Percentiles rank a stretch among this genome's conserved stretches.
Conservation (phyloP, 2,888 invertebrate species). For the Hoplodrina ambigua region DNA sequence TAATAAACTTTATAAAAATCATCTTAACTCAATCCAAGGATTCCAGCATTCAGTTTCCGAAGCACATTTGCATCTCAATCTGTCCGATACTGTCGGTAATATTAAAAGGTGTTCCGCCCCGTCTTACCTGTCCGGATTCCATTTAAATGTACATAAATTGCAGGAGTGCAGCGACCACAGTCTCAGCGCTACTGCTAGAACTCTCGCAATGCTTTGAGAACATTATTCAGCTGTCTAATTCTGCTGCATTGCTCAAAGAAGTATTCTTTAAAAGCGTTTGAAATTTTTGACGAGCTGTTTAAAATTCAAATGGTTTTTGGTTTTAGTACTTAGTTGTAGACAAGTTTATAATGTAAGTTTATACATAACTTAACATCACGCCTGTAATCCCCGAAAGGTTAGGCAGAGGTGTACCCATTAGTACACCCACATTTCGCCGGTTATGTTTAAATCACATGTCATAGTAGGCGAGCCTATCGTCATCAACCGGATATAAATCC, state of each 20-base stretch:
- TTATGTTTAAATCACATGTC: too few species aligned
- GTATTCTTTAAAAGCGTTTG: slow-evolving; percentile 28
- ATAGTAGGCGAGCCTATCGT: too few species aligned
- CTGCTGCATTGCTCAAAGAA: slow-evolving; percentile 20
- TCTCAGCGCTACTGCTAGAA: slow-evolving; percentile 16
- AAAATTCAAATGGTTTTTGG: background rate
- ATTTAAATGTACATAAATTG: slow-evolving; percentile 67
- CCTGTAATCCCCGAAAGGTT: too few species aligned
- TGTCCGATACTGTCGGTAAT: slow-evolving; percentile 26
- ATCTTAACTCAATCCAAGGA: slow-evolving; percentile 20
- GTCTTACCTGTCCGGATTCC: slow-evolving; percentile 34
- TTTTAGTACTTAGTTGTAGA: background rate
- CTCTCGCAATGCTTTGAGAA: slow-evolving; percentile 25
- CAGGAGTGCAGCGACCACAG: slow-evolving; percentile 34
- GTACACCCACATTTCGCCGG: too few species aligned
- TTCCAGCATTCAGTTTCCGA: slow-evolving; percentile 11
- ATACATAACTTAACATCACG: too few species aligned
- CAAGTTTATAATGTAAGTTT: background rate
- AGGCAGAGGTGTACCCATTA: too few species aligned
- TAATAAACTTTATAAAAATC: background rate
- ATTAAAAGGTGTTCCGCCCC: slow-evolving; percentile 22
- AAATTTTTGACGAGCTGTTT: slow-evolving; percentile 17
- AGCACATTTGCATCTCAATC: slow-evolving; percentile 41
- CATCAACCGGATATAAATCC: too few species aligned
- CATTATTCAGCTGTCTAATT: slow-evolving; percentile 37